Percentiles rank a stretch among this genome's conserved stretches.
Evolutionary conservation across 1,140 invertebrate genomes (phyloP).

Genomic region (Drosophila lacertosa): DNA sequence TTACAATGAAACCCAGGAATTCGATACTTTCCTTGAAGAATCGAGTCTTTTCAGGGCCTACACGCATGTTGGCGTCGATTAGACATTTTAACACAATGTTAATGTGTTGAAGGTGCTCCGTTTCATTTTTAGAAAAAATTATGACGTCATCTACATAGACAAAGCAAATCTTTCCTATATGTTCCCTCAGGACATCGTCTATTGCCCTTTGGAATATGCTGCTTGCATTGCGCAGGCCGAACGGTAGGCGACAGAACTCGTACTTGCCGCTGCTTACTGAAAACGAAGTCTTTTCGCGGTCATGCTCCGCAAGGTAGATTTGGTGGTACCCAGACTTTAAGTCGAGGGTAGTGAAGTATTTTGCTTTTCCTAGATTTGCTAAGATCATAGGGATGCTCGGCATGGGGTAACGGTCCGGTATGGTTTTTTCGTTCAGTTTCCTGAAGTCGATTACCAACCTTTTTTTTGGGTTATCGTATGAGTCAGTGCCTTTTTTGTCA

Average conservation of each 20-base stretch:
- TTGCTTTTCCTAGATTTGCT: too few species aligned
- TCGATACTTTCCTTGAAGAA: too few species aligned
- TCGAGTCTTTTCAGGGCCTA: too few species aligned
- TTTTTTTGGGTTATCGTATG: too few species aligned
- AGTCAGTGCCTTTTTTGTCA: constrained; percentile 46
- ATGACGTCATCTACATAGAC: constrained; percentile 37
- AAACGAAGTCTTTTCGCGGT: constrained; percentile 41
- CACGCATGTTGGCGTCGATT: constrained; percentile 3
- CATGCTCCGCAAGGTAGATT: background rate
- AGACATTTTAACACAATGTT: constrained; percentile 19
- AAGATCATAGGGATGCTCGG: too few species aligned
- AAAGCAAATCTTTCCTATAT: constrained; percentile 32
- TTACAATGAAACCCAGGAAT: background rate
- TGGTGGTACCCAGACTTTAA: constrained; percentile 83
- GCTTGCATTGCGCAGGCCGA: constrained; percentile 81
- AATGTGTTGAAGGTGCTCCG: constrained; percentile 22
- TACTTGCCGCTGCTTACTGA: constrained; percentile 39
- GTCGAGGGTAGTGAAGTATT: constrained; percentile 33
- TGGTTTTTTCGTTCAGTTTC: too few species aligned
- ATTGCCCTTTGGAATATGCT: constrained; percentile 72
- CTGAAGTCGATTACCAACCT: too few species aligned
- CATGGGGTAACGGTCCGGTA: too few species aligned
- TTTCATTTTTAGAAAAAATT: constrained; percentile 18
- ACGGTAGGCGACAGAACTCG: constrained; percentile 68
- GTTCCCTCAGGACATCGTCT: constrained; percentile 30